Conservation (phyloP, 2,797 vertebrate genomes). For the Alca torda region DNA sequence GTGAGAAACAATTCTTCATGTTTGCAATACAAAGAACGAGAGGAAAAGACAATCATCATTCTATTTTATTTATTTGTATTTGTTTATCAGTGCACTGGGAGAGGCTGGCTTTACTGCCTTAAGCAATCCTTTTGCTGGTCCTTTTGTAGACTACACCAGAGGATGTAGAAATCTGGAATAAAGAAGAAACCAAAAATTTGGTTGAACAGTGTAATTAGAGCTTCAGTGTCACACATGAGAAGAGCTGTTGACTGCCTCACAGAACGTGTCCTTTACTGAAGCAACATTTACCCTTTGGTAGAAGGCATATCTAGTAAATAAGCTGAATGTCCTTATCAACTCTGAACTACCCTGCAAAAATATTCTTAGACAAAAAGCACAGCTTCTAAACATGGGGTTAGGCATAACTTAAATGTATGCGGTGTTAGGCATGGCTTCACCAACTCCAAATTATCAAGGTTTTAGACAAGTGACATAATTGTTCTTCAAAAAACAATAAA, state of each 20-base stretch:
- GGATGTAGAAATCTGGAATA: constrained; percentile 70
- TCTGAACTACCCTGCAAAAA: neutral
- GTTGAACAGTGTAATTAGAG: neutral
- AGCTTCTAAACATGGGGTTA: neutral
- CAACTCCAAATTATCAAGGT: neutral
- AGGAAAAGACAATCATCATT: neutral
- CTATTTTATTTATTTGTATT: constrained; percentile 31
- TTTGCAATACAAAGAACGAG: neutral
- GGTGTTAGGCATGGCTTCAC: neutral
- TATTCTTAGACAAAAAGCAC: neutral
- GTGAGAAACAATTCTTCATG: neutral
- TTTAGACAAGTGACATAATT: neutral
- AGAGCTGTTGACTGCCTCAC: neutral
- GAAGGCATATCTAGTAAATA: neutral
- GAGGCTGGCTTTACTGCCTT: neutral
- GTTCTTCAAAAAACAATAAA: neutral
- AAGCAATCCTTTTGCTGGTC: constrained; percentile 76
- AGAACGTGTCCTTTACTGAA: neutral
- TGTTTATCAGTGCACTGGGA: neutral
- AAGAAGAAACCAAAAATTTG: constrained; percentile 17
- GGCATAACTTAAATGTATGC: neutral
- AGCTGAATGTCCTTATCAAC: neutral
- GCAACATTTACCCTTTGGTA: neutral
- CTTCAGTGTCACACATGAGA: neutral
- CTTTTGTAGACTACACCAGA: constrained; percentile 74